Percentiles rank a stretch among this genome's conserved stretches.
Conservation (phyloP, 2,888 invertebrate genomes). For the Dryobota labecula region DNA sequence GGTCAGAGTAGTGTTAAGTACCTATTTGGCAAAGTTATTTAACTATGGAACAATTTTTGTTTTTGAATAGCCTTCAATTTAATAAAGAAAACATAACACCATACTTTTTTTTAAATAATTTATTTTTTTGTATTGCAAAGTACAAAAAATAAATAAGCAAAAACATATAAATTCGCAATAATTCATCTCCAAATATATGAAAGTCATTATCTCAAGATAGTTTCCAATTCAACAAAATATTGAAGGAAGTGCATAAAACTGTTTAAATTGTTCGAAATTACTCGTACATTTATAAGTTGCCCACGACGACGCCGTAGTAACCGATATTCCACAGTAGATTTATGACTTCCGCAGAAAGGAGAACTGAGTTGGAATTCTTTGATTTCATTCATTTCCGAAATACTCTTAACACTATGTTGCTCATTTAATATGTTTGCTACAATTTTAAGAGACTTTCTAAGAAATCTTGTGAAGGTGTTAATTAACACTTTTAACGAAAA, state of each 20-base stretch:
- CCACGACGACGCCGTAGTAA: constrained; percentile 26
- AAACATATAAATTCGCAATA: constrained; percentile 2
- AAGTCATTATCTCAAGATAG: background rate
- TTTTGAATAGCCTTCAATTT: no score
- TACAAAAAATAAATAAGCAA: background rate
- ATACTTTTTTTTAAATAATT: no score
- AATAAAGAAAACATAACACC: no score
- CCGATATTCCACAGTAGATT: constrained; percentile 54
- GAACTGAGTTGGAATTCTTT: constrained; percentile 43
- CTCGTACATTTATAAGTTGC: constrained; percentile 40
- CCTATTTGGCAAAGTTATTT: no score
- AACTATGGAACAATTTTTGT: no score
- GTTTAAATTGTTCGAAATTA: constrained; percentile 44
- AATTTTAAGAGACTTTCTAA: constrained; percentile 4
- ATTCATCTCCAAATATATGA: background rate
- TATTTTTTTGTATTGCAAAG: background rate
- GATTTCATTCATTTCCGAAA: constrained; percentile 55
- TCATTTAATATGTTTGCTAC: background rate
- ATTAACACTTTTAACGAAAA: no score
- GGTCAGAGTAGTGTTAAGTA: no score
- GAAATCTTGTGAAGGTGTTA: constrained; percentile 6
- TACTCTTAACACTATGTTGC: constrained; percentile 23
- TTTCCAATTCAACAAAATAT: constrained; percentile 21
- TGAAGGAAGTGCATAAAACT: constrained; percentile 7
- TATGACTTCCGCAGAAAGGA: constrained; percentile 55